Percentiles rank a stretch among this genome's conserved stretches.
Evolutionary conservation across 2,888 invertebrate genomes (phyloP).

Genomic region (Leucozona laternaria): DNA sequence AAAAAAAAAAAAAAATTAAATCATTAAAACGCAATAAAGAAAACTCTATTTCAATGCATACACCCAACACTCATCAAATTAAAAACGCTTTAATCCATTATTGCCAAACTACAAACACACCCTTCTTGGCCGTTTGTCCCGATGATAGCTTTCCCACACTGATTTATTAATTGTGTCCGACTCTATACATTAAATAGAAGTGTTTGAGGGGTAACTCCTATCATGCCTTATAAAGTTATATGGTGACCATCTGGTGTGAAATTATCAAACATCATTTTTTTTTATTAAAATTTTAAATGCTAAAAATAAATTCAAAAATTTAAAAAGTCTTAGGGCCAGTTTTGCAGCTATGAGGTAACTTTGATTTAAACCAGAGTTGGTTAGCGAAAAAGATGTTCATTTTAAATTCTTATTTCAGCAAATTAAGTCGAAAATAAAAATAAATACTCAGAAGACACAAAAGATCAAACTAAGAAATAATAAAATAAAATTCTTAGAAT

Average conservation of each 20-base stretch:
- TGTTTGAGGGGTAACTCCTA: not conserved
- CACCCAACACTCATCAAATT: slow-evolving; percentile 11
- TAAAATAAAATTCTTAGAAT: too few relatives aligned
- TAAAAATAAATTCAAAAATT: too few relatives aligned
- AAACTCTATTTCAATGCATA: not conserved
- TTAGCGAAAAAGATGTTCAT: too few relatives aligned
- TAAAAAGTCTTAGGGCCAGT: too few relatives aligned
- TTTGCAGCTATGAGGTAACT: too few relatives aligned
- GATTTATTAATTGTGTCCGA: slow-evolving; percentile 63
- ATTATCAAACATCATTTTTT: too few relatives aligned
- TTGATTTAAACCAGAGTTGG: too few relatives aligned
- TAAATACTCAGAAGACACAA: too few relatives aligned
- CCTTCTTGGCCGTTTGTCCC: slow-evolving; percentile 14
- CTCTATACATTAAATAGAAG: not conserved
- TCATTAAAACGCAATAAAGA: not conserved
- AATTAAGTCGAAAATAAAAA: too few relatives aligned
- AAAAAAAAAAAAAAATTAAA: not conserved
- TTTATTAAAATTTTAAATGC: too few relatives aligned
- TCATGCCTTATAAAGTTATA: not conserved
- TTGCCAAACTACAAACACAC: slow-evolving; percentile 36
- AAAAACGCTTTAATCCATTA: slow-evolving; percentile 21
- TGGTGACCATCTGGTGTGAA: slow-evolving; percentile 1
- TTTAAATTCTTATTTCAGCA: too few relatives aligned
- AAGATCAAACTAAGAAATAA: too few relatives aligned
- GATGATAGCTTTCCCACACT: slow-evolving; percentile 49